Base-by-base conservation (phyloP, 1,140 invertebrate species). In the Conus ventricosus region DNA sequence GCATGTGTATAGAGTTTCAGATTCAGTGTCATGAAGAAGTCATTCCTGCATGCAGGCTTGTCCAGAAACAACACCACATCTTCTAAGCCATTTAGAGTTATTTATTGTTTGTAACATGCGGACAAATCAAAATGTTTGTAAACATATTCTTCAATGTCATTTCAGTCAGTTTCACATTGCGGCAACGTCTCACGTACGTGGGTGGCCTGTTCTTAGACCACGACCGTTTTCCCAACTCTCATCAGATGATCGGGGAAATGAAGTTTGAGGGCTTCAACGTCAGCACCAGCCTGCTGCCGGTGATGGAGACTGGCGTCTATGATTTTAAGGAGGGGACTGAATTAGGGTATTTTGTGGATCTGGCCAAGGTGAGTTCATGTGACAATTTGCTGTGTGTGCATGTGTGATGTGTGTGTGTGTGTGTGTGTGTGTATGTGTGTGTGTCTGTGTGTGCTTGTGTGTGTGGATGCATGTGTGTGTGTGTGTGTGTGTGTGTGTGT, bases 81-180 rank as follows among this genome's bases (percentile, higher is more conserved):
- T 0, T 39, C 39, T 39, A 39, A 39, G 39, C 39, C 39, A 39
- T 39, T 39, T 39, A 39, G 39, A 39, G 39, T 39, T 39, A 39
- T 39, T 39, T 39, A 39, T 39, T 39, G 39, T 39, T 39, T 39
- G 39, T 39, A 39, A 39, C 39, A 39, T 39, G 39, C 39, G 3
- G 39, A 39, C 39, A 39, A 39, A 39, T 39, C 39, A 39, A 39
- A 39, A 39, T 39, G 39, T 39, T 39, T 39, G 39, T 39, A 39
- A 39, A 39, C 39, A 39, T 39, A 39, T 39, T 39, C 39, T 39
- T 39, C 39, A 39, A 39, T 39, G 39, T 39, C 39, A 39, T 39
- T 84, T 97, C 92, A 97, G 97, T 89, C 97, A 98, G 97, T 88
- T 97, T 97, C 97, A 98, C 95, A 97, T 99, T 78, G 98, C 98